Conservation (phyloP, 37 sponge, comb jelly and placozoan genomes). For the Beroe forskalii region DNA sequence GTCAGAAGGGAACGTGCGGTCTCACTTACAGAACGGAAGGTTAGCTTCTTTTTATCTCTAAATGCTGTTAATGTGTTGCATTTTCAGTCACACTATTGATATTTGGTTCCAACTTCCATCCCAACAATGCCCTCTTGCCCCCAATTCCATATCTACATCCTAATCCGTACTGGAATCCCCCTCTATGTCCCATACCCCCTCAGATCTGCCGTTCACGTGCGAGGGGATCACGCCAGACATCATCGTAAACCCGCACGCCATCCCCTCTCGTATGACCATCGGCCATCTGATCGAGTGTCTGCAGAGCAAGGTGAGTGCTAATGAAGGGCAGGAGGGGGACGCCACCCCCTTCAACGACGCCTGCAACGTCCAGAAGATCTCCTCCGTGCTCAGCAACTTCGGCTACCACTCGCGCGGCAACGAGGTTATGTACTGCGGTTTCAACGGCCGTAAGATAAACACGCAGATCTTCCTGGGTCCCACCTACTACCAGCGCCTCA, state of each 20-base stretch:
- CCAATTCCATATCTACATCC: no score
- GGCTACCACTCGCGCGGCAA: conserved; percentile 97
- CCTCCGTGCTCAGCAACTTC: conserved; percentile 85
- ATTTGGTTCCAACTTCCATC: no score
- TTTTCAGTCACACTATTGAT: no score
- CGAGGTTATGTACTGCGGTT: conserved; percentile 97
- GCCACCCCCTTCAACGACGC: conserved; percentile 99
- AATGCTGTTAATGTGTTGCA: neutral
- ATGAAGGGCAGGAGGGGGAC: conserved; percentile 99
- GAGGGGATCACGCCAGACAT: conserved; percentile 97
- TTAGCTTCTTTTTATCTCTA: conserved; percentile 50
- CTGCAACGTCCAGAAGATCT: conserved; percentile 98
- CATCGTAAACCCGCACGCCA: conserved; percentile 99
- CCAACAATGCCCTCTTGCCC: no score
- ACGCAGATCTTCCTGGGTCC: conserved; percentile 98
- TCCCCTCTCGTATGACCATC: conserved; percentile 98
- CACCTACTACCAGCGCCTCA: conserved; percentile 99
- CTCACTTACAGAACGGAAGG: conserved; percentile 95
- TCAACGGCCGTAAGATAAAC: conserved; percentile 98
- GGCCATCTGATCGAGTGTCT: conserved; percentile 99
- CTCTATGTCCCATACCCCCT: no score
- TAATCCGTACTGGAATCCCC: no score
- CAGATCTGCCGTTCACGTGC: conserved; percentile 98
- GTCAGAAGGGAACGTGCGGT: conserved; percentile 99
- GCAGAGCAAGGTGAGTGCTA: conserved; percentile 98